Evolutionary conservation across 2,113 vertebrate species (phyloP).

Genomic region (Neogale vison): DNA sequence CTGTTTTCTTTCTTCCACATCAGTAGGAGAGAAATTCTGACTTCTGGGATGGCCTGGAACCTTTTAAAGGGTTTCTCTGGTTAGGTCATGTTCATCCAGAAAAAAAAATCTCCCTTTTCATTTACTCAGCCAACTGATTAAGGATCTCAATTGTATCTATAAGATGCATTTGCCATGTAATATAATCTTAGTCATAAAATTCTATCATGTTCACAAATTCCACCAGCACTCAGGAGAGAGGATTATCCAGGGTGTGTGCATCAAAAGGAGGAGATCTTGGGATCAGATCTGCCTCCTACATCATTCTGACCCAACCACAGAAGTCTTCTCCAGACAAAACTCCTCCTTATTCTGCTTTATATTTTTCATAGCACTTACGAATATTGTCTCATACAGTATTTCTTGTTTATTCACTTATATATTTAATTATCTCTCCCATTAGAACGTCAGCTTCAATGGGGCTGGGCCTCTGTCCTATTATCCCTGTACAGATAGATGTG

Average conservation of each 20-base stretch:
- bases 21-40: not conserved
- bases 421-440: not conserved
- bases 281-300: not conserved
- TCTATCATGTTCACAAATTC: no score
- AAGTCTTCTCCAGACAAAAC: not conserved
- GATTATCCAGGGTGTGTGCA: rapidly evolving
- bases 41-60: not conserved
- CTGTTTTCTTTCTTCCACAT: not conserved
- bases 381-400: not conserved
- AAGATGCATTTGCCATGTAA: not conserved
- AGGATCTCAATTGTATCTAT: not conserved
- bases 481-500: not conserved
- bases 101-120: not conserved
- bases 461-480: not conserved
- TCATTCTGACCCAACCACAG: not conserved
- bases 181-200: not conserved
- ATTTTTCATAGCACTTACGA: not conserved
- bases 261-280: not conserved
- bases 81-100: not conserved
- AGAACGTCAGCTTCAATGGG: not conserved
- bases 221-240: not conserved
- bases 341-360: not conserved
- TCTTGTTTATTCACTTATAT: not conserved
- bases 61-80: not conserved
- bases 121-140: not conserved